A percentile compares a stretch with the other conserved stretches of the same genome.
These are phyloP conservation scores for Bolborhynchus lineola DNA, from an alignment of 2,113 vertebrate genomes.

Conservation along the genomic window DNA sequence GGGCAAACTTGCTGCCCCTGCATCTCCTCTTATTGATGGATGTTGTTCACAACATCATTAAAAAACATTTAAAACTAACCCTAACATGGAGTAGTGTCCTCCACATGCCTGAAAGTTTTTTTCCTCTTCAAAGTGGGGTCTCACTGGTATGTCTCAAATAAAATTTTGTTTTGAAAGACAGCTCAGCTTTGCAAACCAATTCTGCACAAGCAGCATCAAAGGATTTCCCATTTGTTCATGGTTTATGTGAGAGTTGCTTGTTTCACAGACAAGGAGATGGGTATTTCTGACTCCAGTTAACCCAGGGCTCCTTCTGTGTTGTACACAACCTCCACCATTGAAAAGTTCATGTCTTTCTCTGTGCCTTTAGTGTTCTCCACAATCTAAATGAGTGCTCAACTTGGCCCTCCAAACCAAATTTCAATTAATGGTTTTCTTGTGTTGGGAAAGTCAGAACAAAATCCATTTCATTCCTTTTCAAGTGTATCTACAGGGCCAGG, in stretches of 20 bases:
- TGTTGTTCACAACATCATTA: background rate
- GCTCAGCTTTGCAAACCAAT: background rate
- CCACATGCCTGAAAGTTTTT: background rate
- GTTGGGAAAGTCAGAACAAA: background rate
- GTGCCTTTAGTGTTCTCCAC: background rate
- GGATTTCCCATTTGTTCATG: background rate
- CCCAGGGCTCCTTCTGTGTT: background rate
- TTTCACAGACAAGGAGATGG: background rate
- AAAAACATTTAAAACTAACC: background rate
- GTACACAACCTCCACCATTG: background rate
- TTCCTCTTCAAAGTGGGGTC: background rate
- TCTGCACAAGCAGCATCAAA: background rate
- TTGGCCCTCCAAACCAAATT: background rate
- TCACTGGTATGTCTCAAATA: background rate
- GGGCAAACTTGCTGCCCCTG: accelerated
- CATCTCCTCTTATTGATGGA: background rate
- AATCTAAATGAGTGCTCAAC: background rate
- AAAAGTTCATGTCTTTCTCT: background rate
- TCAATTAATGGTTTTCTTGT: background rate
- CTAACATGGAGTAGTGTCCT: background rate
- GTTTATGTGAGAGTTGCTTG: accelerated
- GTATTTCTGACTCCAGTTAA: background rate
- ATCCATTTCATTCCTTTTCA: background rate
- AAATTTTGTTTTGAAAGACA: background rate
- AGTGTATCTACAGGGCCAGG: background rate